Evolutionary conservation across 2,113 vertebrate species (phyloP), one percentile per base, ranked within the genome.

Genomic region (Serilophus lunatus): DNA sequence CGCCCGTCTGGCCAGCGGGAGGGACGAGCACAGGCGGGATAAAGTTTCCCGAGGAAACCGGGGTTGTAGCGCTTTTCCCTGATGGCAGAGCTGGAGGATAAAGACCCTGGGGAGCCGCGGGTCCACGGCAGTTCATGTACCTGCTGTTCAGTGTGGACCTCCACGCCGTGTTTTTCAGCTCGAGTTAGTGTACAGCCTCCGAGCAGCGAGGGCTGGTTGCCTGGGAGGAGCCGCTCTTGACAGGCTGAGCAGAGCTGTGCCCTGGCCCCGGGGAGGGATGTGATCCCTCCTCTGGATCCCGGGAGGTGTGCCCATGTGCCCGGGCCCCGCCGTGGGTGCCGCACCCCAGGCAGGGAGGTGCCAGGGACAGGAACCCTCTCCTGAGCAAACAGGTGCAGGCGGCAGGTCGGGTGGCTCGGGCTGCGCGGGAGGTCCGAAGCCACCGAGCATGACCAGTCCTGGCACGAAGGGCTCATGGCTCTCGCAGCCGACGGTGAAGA

Each of bases 401-500:
- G 4, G 33, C 12, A 12, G 10, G 3, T 9, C 14, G 1, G 5
- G 51, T 10, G 25, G 44, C n/a, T 49, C 20, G 25, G 47, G 72
- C 36, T 13, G 38, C 15, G 1, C 24, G 0, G 38, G 50, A 28
- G 56, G 18, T n/a, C 4, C 4, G n/a, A 54, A 29, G 87, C 65
- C 42, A 5, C 11, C 13, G 9, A 26, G 56, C 86, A 98, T 98
- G 98, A 59, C 86, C 3, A 96, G 93, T 26, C 25, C 95, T 4
- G 78, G 96, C 49, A 90, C 98, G 2, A 98, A 98, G 94, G 98
- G 98, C 15, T 98, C 96, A 45, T 98, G 98, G 95, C 97, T 98
- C 51, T 98, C 98, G 0, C 99, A 99, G 97, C 99, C 99, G 0
- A 97, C 97, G 13, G 99, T 99, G 90, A 99, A 99, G 97, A 99